Conservation (phyloP, 2,797 vertebrate genomes). For the Meda fulgida region DNA sequence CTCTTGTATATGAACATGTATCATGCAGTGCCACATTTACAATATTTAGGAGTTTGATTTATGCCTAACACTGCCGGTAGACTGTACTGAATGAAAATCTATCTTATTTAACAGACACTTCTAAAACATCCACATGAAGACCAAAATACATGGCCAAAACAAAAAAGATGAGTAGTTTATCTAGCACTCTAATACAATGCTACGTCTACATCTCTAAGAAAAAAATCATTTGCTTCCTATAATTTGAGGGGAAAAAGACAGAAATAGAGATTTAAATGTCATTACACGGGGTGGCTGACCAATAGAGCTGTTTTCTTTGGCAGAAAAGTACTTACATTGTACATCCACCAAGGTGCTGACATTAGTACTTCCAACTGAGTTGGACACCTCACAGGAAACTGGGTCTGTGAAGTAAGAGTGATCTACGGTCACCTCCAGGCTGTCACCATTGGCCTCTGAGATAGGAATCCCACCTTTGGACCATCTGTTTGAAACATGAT, state of each 20-base stretch:
- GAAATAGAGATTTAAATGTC: not conserved
- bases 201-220: not conserved
- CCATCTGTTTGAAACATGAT: constrained; percentile 78
- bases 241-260: not conserved
- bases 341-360: constrained; percentile 91
- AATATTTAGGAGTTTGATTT: constrained; percentile 1
- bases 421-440: constrained; percentile 87
- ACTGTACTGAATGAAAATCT: constrained; percentile 1
- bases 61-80: not conserved
- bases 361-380: constrained; percentile 90
- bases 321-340: constrained; percentile 81
- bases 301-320: not conserved
- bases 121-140: not conserved
- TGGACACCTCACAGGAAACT: constrained; percentile 91
- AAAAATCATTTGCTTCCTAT: not conserved
- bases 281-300: not conserved
- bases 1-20: not conserved
- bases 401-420: constrained; percentile 91
- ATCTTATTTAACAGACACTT: not conserved
- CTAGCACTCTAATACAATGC: not conserved
- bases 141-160: not conserved
- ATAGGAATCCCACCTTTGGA: constrained; percentile 89
- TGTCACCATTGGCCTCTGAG: constrained; percentile 85
- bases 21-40: not conserved
- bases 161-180: not conserved